Evolutionary conservation across 2,113 vertebrate species (phyloP).

Genomic region (Larimichthys crocea): DNA sequence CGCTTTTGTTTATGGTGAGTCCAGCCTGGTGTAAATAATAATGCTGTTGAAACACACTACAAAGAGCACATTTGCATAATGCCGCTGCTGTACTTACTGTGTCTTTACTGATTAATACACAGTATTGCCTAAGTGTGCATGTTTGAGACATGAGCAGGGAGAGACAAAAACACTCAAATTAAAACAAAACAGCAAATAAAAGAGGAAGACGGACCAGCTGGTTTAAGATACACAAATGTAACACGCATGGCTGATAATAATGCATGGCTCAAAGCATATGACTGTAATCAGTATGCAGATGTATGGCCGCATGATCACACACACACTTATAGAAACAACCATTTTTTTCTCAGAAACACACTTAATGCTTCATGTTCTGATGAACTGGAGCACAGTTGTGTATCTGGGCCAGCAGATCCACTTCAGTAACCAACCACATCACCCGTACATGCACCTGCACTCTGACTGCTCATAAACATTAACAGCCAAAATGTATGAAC

Average conservation of each 20-base stretch:
- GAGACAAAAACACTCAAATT: not conserved
- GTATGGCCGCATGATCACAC: conserved; percentile 11
- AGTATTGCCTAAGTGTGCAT: not conserved
- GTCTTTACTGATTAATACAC: not conserved
- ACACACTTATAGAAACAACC: not conserved
- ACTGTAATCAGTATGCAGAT: conserved; percentile 20
- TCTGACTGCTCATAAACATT: not conserved
- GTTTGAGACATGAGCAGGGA: not conserved
- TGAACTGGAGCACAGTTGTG: conserved; percentile 55
- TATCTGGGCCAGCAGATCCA: conserved; percentile 43
- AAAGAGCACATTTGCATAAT: not conserved
- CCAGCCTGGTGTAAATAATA: not conserved
- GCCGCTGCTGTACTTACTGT: not conserved
- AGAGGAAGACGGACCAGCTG: not conserved
- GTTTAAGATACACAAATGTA: not conserved
- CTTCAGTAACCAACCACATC: conserved; percentile 42
- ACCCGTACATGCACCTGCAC: conserved; percentile 46
- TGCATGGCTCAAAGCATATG: not conserved
- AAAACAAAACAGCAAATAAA: not conserved
- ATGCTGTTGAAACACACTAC: not conserved
- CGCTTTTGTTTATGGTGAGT: not conserved
- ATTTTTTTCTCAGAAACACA: not conserved
- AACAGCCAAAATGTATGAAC: not conserved
- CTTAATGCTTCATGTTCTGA: conserved; percentile 19
- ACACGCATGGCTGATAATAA: not conserved